Base-by-base conservation (phyloP, 2,888 invertebrate genomes). In the Eupithecia subfuscata region DNA sequence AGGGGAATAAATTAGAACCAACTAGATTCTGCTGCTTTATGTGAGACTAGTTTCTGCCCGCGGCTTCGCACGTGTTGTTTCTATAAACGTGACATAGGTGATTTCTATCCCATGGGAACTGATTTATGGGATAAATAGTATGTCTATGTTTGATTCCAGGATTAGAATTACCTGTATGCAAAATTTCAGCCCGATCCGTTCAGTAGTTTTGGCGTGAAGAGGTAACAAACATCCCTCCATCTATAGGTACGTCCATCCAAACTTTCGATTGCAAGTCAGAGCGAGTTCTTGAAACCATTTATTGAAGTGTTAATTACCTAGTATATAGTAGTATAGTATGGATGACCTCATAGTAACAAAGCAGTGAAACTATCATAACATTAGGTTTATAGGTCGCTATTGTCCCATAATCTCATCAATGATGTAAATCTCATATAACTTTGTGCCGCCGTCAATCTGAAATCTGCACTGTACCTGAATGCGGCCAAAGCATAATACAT, bases 401-500 rank as follows among this genome's bases (percentile, higher is more conserved):
- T 25, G 14, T 60, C 25, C 12, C 1, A 63, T 63, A 34, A 34
- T 6, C 37, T 25, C 37, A 52, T 45, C 70, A 67, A 67, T 25
- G 64, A 37, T 18, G 16, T 11, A 75, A 56, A 37, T n/a, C 37
- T 40, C 4, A 67, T n/a, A 37, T 63, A 71, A 56, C 37, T 45
- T 25, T 34, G 43, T 69, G 18, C 25, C 65, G 40, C 70, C 25
- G 52, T 52, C 43, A 71, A 65, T 43, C 76, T 68, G 65, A 34
- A 71, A 65, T 43, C 76, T 68, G 65, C 65, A 45, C 34, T 73
- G 52, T 69, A 74, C 60, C 52, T 71, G 60, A 76, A 71, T 67
- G 69, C 45, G 34, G 56, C 45, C 69, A 69, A 74, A 77, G 92
- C 92, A 91, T 93, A 92, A 94, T 93, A 91, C 92, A 92, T 93